Evolutionary conservation across 2,888 invertebrate species (phyloP).

Genomic region (Apoda limacodes): DNA sequence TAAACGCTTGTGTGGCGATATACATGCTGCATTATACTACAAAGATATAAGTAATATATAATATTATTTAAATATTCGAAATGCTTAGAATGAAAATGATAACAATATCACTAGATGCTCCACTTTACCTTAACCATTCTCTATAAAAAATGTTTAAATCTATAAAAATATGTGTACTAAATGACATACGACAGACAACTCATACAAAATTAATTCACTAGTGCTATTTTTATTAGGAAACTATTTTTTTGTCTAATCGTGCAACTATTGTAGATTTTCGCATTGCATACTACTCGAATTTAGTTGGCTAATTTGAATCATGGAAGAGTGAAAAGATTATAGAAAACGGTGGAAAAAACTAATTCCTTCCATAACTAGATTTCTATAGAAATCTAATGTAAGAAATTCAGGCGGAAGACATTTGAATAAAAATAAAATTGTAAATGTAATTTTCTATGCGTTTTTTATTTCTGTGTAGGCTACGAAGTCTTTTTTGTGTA

Average conservation of each 20-base stretch:
- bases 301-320: conserved; percentile 37
- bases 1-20: conserved; percentile 27
- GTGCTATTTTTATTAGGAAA: conserved; percentile 46
- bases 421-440: too few relatives aligned
- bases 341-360: too few relatives aligned
- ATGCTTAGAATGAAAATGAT: conserved; percentile 23
- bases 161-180: conserved; percentile 32
- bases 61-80: conserved; percentile 25
- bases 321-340: conserved; percentile 67
- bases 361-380: conserved; percentile 28
- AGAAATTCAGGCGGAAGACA: too few relatives aligned
- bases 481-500: too few relatives aligned
- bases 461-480: too few relatives aligned
- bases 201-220: conserved; percentile 44
- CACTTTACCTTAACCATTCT: conserved; percentile 58
- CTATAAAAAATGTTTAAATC: conserved; percentile 33
- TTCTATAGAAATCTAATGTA: too few relatives aligned
- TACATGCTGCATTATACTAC: conserved; percentile 26
- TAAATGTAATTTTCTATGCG: too few relatives aligned
- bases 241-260: conserved; percentile 46
- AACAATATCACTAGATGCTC: conserved; percentile 37
- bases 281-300: conserved; percentile 23
- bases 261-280: conserved; percentile 32
- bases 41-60: conserved; percentile 20
- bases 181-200: conserved; percentile 44